Conservation (phyloP, 2,113 vertebrate genomes). For the Notothenia rossii region DNA sequence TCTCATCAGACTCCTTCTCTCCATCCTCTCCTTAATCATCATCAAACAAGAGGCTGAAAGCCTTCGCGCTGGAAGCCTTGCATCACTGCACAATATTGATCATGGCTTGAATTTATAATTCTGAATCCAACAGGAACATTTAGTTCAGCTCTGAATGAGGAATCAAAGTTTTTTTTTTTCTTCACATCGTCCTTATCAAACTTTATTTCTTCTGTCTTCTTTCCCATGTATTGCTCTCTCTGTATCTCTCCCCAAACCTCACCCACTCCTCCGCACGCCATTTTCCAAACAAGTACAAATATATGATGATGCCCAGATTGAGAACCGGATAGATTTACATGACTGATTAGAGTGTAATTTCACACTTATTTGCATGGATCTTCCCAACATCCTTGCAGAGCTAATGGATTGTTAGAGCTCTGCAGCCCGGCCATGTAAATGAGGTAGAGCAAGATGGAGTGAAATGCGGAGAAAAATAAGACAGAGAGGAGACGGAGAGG, state of each 20-base stretch:
- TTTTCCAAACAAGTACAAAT: conserved; percentile 63
- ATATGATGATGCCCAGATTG: conserved; percentile 60
- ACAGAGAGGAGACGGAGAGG: conserved; percentile 42
- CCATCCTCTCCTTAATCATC: conserved; percentile 40
- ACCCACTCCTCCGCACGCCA: conserved; percentile 42
- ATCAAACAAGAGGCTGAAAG: conserved; percentile 56
- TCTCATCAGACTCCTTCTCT: conserved; percentile 50
- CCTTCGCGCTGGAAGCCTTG: conserved; percentile 46
- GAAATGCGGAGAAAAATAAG: background rate
- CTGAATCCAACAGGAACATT: conserved; percentile 62
- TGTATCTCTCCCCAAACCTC: conserved; percentile 30
- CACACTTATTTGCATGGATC: conserved; percentile 82
- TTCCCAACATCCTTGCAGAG: conserved; percentile 62
- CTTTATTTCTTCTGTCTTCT: conserved; percentile 46
- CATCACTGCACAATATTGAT: conserved; percentile 63
- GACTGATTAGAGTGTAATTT: conserved; percentile 82
- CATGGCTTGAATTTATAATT: conserved; percentile 65
- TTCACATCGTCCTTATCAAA: conserved; percentile 50
- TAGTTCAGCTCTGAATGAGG: conserved; percentile 59
- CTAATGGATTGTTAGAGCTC: conserved; percentile 74
- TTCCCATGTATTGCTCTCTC: background rate
- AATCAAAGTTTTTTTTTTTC: conserved; percentile 59
- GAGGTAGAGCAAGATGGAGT: conserved; percentile 51
- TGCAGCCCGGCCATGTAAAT: conserved; percentile 61
- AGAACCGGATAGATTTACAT: conserved; percentile 76